Base-by-base conservation (phyloP, 2,113 vertebrate species). In the Atlantisia rogersi region DNA sequence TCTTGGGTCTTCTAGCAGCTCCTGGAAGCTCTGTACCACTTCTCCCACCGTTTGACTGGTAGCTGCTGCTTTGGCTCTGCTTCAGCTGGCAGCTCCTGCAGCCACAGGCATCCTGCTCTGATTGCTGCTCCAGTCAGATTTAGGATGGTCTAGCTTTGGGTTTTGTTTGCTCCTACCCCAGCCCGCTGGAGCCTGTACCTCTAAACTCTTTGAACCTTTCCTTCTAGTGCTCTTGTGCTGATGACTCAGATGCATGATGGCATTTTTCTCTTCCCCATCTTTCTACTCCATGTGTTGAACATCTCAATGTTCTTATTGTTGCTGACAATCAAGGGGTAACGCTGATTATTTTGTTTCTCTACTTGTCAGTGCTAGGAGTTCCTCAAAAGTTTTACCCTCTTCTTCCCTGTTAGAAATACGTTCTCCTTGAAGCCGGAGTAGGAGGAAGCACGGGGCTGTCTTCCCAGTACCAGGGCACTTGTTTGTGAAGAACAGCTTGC, bases 41-140 rank as follows among this genome's bases (percentile, higher is more conserved):
- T 59, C 91, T 58, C 65, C 69, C 2, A 10, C 42, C 1, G 1
- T 55, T 60, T 0, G 4, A 18, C 74, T 10, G 0, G 86, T 83
- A 73, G 83, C 91, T 60, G 95, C 86, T 46, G 7, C 95, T 70
- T 48, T 86, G 93, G 89, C 91, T 86, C 69, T 6, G 35, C 32
- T 70, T 91, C 89, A 92, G 74, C 83, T 92, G 83, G 93, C 89
- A 79, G 94, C 74, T 12, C 44, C 0, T 22, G 58, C 90, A 40
- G 91, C 95, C 81, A 52, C 83, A 75, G 94, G 56, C 88, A 39
- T 63, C 88, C 37, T 78, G 69, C 73, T n/a, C 63, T 11, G 56
- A 8, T 78, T 3, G 1, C 32, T 21, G 29, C 42, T 16, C 32
- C 0, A 0, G 16, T 31, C 12, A 0, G 28, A 26, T 65, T 88